These are phyloP conservation scores for Petromus typicus DNA, from an alignment of 2,113 vertebrate genomes.

Conservation along the genomic window DNA sequence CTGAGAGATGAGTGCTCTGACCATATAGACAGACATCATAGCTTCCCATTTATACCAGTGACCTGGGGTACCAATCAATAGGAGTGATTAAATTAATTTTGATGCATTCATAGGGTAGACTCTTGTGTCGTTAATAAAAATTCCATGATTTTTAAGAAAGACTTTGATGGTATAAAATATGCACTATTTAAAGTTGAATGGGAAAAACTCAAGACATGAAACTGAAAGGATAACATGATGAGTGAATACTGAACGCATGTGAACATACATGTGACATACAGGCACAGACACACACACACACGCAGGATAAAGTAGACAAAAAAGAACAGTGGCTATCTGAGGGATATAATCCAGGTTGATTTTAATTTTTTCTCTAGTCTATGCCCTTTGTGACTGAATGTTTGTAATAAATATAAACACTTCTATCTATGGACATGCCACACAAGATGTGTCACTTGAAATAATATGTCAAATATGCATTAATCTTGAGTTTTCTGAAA, in stretches of 20 bases:
- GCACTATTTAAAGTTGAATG: not conserved
- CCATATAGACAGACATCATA: too few relatives aligned
- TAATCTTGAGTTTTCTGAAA: not conserved
- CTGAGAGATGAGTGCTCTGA: not conserved
- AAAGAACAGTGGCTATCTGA: not conserved
- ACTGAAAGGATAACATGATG: not conserved
- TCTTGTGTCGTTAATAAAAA: not conserved
- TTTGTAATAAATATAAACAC: not conserved
- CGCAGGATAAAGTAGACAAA: not conserved
- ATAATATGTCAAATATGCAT: not conserved
- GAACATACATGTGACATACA: not conserved
- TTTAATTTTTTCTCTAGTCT: not conserved
- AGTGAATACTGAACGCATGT: not conserved
- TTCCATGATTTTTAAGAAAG: not conserved
- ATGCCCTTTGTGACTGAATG: not conserved
- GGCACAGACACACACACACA: not conserved
- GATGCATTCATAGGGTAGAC: not conserved
- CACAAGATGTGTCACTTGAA: not conserved
- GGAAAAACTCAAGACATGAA: not conserved
- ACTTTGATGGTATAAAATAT: not conserved
- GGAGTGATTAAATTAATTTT: not conserved
- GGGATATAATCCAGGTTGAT: not conserved
- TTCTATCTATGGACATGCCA: not conserved
- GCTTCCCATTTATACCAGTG: not conserved
- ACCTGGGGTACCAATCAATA: not conserved